Conservation (phyloP, 2,888 invertebrate genomes). For the Lithosia quadra region DNA sequence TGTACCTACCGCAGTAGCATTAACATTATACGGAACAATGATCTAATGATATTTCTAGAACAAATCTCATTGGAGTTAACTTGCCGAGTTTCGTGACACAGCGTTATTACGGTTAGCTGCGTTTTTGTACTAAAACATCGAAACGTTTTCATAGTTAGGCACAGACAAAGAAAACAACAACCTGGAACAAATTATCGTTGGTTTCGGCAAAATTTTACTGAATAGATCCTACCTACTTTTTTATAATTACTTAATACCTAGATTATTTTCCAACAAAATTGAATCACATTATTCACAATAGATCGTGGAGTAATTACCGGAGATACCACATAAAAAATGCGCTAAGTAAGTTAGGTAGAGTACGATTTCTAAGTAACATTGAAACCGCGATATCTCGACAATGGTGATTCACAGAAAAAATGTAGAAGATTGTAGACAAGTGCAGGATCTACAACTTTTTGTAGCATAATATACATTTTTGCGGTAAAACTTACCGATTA, state of each 20-base stretch:
- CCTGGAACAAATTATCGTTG: neutral
- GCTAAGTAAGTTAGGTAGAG: no score
- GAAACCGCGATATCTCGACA: neutral
- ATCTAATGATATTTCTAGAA: constrained; percentile 16
- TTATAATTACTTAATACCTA: neutral
- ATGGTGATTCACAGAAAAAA: neutral
- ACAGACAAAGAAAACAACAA: constrained; percentile 22
- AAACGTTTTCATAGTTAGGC: constrained; percentile 26
- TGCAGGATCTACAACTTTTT: neutral
- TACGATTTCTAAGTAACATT: neutral
- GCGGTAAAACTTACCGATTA: neutral
- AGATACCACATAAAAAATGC: neutral
- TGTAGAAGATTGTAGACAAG: neutral
- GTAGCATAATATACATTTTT: neutral
- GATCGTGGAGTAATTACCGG: neutral
- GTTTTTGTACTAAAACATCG: constrained; percentile 43
- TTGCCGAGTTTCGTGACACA: constrained; percentile 61
- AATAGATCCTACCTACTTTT: no score
- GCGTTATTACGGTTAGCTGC: constrained; percentile 54
- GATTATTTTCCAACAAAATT: neutral
- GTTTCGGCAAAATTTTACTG: neutral
- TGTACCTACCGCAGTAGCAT: neutral
- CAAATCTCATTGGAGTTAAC: constrained; percentile 43
- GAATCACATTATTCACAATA: no score
- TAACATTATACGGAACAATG: neutral